Evolutionary conservation across 2,888 invertebrate genomes (phyloP).

Genomic region (Copidosoma aretas): DNA sequence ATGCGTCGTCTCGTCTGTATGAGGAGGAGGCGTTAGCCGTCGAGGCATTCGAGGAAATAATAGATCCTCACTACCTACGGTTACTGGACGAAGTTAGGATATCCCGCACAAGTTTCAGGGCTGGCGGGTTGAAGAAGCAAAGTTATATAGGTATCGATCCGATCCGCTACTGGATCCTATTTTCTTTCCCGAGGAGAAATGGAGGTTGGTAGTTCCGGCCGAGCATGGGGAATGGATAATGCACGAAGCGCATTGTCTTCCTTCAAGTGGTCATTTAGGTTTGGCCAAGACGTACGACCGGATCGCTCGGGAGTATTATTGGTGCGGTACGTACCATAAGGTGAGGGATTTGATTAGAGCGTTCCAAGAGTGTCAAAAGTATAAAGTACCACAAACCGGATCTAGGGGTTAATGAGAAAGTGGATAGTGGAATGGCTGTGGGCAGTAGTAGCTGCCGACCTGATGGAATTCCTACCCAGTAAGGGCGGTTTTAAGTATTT

Average conservation of each 20-base stretch:
- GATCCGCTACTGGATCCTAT: conserved; percentile 11
- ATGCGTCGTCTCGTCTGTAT: background rate
- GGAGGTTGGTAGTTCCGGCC: conserved; percentile 33
- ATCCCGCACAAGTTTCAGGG: conserved; percentile 27
- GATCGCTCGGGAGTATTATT: conserved; percentile 35
- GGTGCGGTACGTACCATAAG: conserved; percentile 40
- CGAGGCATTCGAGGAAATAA: background rate
- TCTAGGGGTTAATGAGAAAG: background rate
- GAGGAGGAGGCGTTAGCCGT: background rate
- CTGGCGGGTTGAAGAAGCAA: conserved; percentile 17
- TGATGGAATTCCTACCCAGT: conserved; percentile 39
- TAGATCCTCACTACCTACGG: conserved; percentile 28
- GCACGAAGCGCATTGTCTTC: conserved; percentile 33
- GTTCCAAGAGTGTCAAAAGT: conserved; percentile 33
- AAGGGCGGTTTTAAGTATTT: background rate
- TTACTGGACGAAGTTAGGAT: background rate
- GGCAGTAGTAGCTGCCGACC: background rate
- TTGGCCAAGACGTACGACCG: conserved; percentile 35
- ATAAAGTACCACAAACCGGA: background rate
- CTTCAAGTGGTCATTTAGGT: conserved; percentile 41
- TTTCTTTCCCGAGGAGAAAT: conserved; percentile 24
- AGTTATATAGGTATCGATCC: conserved; percentile 28
- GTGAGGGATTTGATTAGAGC: conserved; percentile 43
- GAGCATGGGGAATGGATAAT: conserved; percentile 7
- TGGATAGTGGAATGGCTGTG: background rate